Conservation (phyloP, 1,140 invertebrate genomes). For the Plutomurus gul region DNA sequence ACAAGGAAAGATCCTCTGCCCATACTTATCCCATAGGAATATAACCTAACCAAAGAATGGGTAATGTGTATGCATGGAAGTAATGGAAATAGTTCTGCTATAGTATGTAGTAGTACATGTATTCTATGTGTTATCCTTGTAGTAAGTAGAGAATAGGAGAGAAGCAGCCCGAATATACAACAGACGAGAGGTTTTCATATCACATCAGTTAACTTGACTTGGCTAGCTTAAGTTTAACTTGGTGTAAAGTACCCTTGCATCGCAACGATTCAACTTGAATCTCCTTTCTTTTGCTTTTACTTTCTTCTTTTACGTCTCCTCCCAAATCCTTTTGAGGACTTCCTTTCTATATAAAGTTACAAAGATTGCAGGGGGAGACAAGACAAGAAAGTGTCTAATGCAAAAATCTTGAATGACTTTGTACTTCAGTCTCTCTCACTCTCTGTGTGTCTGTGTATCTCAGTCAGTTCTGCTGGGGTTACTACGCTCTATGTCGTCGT, state of each 20-base stretch:
- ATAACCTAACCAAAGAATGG: no score
- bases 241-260: constrained; percentile 16
- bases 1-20: no score
- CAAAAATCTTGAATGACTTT: constrained; percentile 7
- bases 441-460: no score
- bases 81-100: no score
- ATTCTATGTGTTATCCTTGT: no score
- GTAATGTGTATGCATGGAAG: no score
- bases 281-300: constrained; percentile 15
- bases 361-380: background rate
- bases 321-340: constrained; percentile 5
- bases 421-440: background rate
- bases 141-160: background rate
- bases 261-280: background rate
- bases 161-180: background rate
- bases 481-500: no score
- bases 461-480: no score
- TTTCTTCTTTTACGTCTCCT: constrained; percentile 21
- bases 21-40: no score
- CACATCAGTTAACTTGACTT: background rate
- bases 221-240: constrained; percentile 26
- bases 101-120: no score
- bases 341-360: background rate
- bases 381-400: background rate
- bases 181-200: background rate